These are phyloP conservation scores for Rhagologus leucostigma DNA, from an alignment of 2,113 vertebrate genomes.

Conservation along the genomic window DNA sequence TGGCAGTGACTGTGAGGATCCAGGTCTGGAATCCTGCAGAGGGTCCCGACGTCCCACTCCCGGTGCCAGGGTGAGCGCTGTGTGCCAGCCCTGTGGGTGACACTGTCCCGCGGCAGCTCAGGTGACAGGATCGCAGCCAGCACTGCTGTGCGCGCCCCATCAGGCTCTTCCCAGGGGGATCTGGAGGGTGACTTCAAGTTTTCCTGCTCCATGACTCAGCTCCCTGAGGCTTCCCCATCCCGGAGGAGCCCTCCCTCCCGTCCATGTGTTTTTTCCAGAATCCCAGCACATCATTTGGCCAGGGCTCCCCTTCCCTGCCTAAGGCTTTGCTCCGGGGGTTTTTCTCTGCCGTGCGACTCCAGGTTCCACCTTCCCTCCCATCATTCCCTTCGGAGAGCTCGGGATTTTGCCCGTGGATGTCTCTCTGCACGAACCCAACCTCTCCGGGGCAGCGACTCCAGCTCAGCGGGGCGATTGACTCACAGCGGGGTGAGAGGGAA, in stretches of 20 bases:
- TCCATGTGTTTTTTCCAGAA: not conserved
- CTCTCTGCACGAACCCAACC: not conserved
- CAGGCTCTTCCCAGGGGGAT: not conserved
- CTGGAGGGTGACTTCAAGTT: not conserved
- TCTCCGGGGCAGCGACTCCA: not conserved
- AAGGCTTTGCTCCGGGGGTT: not conserved
- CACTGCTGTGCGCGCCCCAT: fast-evolving
- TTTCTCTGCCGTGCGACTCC: not conserved
- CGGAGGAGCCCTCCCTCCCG: not conserved
- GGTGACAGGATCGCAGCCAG: not conserved
- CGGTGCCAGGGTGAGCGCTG: fast-evolving
- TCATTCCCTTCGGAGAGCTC: not conserved
- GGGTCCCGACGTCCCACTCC: not conserved
- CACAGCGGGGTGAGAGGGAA: not conserved
- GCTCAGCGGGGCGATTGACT: not conserved
- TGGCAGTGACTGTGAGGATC: not conserved
- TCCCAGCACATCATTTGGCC: not conserved
- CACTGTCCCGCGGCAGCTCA: not conserved
- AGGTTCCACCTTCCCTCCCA: fast-evolving
- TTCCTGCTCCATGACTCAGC: not conserved
- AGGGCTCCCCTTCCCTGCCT: not conserved
- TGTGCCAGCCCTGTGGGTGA: not conserved
- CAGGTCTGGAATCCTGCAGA: not conserved
- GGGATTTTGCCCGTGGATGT: not conserved
- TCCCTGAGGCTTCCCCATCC: not conserved